Conservation (phyloP, 2,888 invertebrate species). For the Odontocolon sp. region DNA sequence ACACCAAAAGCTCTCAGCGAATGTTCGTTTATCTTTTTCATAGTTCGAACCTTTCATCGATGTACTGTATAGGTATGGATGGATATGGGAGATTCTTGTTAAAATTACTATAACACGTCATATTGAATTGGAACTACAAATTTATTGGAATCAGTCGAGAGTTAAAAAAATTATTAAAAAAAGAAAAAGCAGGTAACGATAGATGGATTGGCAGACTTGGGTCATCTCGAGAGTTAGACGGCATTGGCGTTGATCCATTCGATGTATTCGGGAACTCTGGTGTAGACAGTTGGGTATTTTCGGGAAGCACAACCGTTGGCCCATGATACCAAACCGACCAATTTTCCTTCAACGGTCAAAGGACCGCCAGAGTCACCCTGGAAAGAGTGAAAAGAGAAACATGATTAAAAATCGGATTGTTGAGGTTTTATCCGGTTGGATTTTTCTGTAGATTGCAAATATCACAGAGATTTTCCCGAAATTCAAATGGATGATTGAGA, state of each 20-base stretch:
- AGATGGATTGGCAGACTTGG: not conserved
- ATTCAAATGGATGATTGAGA: no score
- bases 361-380: constrained; percentile 77
- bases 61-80: not conserved
- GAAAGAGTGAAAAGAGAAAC: no score
- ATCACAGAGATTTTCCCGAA: no score
- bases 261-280: constrained; percentile 67
- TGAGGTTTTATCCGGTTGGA: not conserved
- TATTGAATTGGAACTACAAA: not conserved
- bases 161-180: not conserved
- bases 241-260: constrained; percentile 67
- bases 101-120: not conserved
- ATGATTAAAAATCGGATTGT: not conserved
- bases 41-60: not conserved
- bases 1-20: not conserved
- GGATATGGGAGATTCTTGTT: not conserved
- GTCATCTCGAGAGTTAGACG: constrained; percentile 23
- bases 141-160: not conserved
- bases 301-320: constrained; percentile 69
- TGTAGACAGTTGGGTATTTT: constrained; percentile 72
- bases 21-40: constrained; percentile 5
- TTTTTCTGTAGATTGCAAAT: no score
- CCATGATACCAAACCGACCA: constrained; percentile 75
- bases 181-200: not conserved
- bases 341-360: constrained; percentile 69